Base-by-base conservation (phyloP, 2,113 vertebrate species). In the Vulpes lagopus region DNA sequence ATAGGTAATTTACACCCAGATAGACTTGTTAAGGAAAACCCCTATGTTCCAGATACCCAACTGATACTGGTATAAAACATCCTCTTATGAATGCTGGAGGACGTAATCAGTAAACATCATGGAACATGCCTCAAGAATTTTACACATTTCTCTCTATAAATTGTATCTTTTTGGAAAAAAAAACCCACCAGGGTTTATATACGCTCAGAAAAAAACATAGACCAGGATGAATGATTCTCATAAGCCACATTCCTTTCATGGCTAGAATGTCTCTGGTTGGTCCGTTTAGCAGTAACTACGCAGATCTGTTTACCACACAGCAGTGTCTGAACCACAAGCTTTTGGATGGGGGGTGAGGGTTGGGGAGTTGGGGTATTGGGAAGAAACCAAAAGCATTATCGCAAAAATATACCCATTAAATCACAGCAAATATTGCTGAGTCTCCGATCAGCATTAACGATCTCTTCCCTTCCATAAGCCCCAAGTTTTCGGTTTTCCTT, bases 401-500 rank as follows among this genome's bases (percentile, higher is more conserved):
- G 69, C 89, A 86, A 89, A 93, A 43, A 27, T 43, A 94, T 81
- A 80, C 71, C 89, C 20, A 69, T 57, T 62, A 73, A 60, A 51
- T 93, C 55, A 53, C 69, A 94, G 64, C 93, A 95, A 97, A 91
- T 65, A 62, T 59, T 95, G 91, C 91, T 78, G 88, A 94, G 57
- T 83, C 90, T 88, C 49, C 81, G 64, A 60, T 80, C 32, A 89
- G 27, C 67, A 55, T 35, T 43, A 65, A 20, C 27, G 32, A 79
- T 38, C 35, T 74, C 49, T 83, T 87, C 10, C 38, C 22, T 67
- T 88, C 10, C 9, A 25, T 74, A 91, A 85, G 8, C 30, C 12
- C 20, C 15, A 83, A 87, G 30, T 74, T 67, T 49, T 53, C 74
- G 67, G 43, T 32, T 30, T 93, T 74, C 57, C 0, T 60, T 67